Conservation (phyloP, 64 coral and sea anemone species). For the Montipora efflorescens region DNA sequence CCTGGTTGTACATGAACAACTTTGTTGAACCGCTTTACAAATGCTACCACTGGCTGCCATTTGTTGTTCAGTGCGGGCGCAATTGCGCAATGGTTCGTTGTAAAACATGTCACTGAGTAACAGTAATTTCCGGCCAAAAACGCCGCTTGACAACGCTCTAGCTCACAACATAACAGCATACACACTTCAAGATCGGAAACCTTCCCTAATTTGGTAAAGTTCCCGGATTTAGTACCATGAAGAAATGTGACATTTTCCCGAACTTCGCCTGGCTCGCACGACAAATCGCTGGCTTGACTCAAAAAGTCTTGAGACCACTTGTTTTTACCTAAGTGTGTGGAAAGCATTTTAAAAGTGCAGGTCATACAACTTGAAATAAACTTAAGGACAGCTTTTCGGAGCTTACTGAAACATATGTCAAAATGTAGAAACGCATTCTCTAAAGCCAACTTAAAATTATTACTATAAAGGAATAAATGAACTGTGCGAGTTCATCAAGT, state of each 20-base stretch:
- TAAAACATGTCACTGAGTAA: constrained; percentile 84
- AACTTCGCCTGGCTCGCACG: constrained; percentile 64
- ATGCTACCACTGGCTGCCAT: constrained; percentile 82
- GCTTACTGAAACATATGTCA: too few relatives aligned
- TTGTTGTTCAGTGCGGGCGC: constrained; percentile 89
- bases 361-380: background rate
- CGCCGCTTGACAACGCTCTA: constrained; percentile 79
- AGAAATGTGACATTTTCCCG: constrained; percentile 82
- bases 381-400: background rate
- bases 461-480: too few relatives aligned
- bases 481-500: too few relatives aligned
- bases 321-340: background rate
- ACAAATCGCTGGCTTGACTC: constrained; percentile 47
- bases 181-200: constrained; percentile 89
- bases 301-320: constrained; percentile 70
- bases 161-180: constrained; percentile 86
- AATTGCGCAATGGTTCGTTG: constrained; percentile 81
- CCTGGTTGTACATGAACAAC: constrained; percentile 30
- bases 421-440: too few relatives aligned
- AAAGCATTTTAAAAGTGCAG: background rate
- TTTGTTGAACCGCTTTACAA: constrained; percentile 70
- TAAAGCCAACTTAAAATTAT: too few relatives aligned
- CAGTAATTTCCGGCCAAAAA: constrained; percentile 85
- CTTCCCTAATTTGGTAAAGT: constrained; percentile 90
- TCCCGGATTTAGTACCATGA: constrained; percentile 92